A percentile compares a stretch with the other conserved stretches of the same genome.
phyloP scores from a whole-genome alignment of 2,113 vertebrate genomes.

The Poeciliopsis retropinna region DNA sequence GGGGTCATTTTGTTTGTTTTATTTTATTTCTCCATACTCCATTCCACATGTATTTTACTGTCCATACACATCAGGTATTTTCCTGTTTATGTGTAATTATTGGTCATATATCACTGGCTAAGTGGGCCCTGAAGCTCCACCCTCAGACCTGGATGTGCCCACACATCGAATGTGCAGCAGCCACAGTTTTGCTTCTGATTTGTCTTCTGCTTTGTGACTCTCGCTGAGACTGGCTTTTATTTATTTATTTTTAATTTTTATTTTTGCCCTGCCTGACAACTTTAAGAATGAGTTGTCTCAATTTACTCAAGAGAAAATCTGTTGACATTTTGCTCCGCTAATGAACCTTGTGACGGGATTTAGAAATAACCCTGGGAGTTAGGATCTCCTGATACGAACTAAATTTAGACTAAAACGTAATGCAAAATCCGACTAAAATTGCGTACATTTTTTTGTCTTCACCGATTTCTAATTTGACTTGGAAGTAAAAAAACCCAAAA shows the following conservation, averaged over 20 bases:
- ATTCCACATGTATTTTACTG: conserved; percentile 74
- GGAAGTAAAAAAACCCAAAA: conserved; percentile 38
- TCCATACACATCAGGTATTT: conserved; percentile 74
- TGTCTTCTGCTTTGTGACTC: conserved; percentile 71
- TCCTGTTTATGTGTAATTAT: conserved; percentile 76
- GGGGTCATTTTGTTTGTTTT: conserved; percentile 63
- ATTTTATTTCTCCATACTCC: conserved; percentile 64
- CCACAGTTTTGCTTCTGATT: conserved; percentile 76
- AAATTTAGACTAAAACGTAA: background rate
- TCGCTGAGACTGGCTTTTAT: conserved; percentile 59
- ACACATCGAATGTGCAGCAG: conserved; percentile 74
- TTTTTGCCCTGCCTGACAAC: conserved; percentile 40
- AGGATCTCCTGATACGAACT: background rate
- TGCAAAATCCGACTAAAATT: background rate
- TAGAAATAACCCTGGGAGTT: background rate
- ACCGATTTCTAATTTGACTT: conserved; percentile 28
- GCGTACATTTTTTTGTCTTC: background rate
- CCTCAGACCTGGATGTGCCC: conserved; percentile 67
- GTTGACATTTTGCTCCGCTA: background rate
- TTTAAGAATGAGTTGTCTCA: conserved; percentile 6
- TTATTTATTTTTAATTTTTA: background rate
- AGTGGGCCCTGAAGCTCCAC: conserved; percentile 64
- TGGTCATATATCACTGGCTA: conserved; percentile 77
- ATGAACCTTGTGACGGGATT: conserved; percentile 13
- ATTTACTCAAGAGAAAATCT: conserved; percentile 20